Evolutionary conservation across 2,113 vertebrate genomes (phyloP).

Genomic region (Chascanopsetta lugubris): DNA sequence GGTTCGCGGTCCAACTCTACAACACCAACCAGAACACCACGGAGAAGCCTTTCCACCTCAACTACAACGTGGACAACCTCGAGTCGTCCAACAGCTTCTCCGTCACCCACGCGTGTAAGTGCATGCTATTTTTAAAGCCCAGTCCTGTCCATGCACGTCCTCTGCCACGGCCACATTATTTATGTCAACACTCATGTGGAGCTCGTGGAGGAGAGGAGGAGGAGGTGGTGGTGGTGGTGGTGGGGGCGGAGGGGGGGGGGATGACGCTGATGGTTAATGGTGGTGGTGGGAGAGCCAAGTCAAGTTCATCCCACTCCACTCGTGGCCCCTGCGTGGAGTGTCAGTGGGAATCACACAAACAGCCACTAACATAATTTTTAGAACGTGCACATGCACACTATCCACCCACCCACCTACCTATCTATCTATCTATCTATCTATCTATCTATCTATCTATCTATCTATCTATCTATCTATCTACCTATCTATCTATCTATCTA

Average conservation of each 20-base stretch:
- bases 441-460: too few species aligned
- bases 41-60: constrained; percentile 98
- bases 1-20: constrained; percentile 99
- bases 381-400: constrained; percentile 1
- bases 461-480: not conserved
- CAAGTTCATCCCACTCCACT: constrained; percentile 33
- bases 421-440: not conserved
- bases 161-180: constrained; percentile 50
- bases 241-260: too few species aligned
- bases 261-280: too few species aligned
- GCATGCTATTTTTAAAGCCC: constrained; percentile 78
- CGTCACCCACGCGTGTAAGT: constrained; percentile 99
- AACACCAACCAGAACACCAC: constrained; percentile 99
- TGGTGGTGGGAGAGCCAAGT: too few species aligned
- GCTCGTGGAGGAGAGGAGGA: constrained; percentile 11
- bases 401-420: too few species aligned
- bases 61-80: constrained; percentile 98
- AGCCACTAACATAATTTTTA: not conserved
- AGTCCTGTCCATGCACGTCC: constrained; percentile 32
- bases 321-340: constrained; percentile 22
- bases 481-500: too few species aligned
- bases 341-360: not conserved
- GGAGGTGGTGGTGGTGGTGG: too few species aligned
- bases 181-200: constrained; percentile 40
- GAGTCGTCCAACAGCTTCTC: constrained; percentile 99